Evolutionary conservation across 2,888 invertebrate species (phyloP).

Genomic region (Marasmarcha lunaedactyla): DNA sequence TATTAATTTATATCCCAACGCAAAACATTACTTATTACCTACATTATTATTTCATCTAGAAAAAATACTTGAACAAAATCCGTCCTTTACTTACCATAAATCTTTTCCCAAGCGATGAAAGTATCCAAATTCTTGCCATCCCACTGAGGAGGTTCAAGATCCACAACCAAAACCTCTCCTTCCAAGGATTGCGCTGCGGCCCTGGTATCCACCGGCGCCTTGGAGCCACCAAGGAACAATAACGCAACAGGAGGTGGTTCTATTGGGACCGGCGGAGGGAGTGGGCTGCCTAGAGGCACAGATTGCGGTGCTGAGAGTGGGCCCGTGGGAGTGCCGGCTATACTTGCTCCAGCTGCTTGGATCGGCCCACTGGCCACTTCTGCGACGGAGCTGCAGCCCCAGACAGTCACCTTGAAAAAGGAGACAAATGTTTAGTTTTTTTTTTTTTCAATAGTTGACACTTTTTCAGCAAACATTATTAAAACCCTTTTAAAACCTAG

Average conservation of each 20-base stretch:
- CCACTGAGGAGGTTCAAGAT: slow-evolving; percentile 67
- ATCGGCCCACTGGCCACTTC: slow-evolving; percentile 57
- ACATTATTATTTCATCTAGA: no score
- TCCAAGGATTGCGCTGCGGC: slow-evolving; percentile 69
- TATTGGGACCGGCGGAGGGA: slow-evolving; percentile 35
- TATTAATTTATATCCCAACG: no score
- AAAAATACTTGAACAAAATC: no score
- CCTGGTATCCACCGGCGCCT: slow-evolving; percentile 72
- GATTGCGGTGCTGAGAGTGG: slow-evolving; percentile 41
- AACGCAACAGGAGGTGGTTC: slow-evolving; percentile 49
- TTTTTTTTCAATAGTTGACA: neutral
- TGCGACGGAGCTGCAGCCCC: slow-evolving; percentile 50
- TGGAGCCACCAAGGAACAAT: slow-evolving; percentile 72
- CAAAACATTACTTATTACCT: no score
- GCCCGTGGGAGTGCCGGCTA: slow-evolving; percentile 47
- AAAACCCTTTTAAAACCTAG: no score
- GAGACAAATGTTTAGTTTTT: slow-evolving; percentile 9
- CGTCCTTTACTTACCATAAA: slow-evolving; percentile 55
- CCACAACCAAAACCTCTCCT: slow-evolving; percentile 74
- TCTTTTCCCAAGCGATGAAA: slow-evolving; percentile 61
- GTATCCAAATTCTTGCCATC: slow-evolving; percentile 63
- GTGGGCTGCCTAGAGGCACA: slow-evolving; percentile 34
- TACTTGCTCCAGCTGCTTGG: slow-evolving; percentile 48
- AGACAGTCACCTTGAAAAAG: slow-evolving; percentile 48
- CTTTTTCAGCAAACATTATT: neutral